Percentiles rank a stretch among this genome's conserved stretches.
phyloP scores from a whole-genome alignment of 2,888 invertebrate species.

The Uloborus plumipes region DNA sequence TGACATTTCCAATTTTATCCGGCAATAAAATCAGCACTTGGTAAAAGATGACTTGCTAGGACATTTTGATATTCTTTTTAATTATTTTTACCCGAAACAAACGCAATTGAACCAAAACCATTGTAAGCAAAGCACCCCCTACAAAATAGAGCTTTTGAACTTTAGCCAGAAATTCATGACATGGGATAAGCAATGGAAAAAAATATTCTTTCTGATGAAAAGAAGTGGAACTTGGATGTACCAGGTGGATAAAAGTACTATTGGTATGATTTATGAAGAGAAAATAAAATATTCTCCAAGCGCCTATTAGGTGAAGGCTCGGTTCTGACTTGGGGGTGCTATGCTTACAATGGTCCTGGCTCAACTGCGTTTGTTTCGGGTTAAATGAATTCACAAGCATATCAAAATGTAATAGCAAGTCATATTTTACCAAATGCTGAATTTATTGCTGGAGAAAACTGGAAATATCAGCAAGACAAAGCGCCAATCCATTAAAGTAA shows the following conservation, averaged over 20 bases:
- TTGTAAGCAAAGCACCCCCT: slow-evolving; percentile 7
- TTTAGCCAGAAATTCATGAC: too few species aligned
- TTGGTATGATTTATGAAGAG: too few species aligned
- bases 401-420: background rate
- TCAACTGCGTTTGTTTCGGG: background rate
- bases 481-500: slow-evolving; percentile 1
- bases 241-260: too few species aligned
- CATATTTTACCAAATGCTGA: background rate
- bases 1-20: slow-evolving; percentile 3
- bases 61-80: background rate
- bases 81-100: background rate
- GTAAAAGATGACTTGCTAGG: slow-evolving; percentile 6
- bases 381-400: slow-evolving; percentile 5
- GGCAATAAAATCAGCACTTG: background rate
- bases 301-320: too few species aligned
- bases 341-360: background rate
- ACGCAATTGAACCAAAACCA: background rate
- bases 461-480: slow-evolving; percentile 6
- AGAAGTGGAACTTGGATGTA: too few species aligned
- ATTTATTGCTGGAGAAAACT: background rate
- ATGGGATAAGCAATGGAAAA: too few species aligned
- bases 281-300: too few species aligned
- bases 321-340: slow-evolving; percentile 2
- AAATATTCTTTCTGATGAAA: too few species aligned
- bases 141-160: too few species aligned